Base-by-base conservation (phyloP, 2,888 invertebrate species). In the Netelia fuscicornis region DNA sequence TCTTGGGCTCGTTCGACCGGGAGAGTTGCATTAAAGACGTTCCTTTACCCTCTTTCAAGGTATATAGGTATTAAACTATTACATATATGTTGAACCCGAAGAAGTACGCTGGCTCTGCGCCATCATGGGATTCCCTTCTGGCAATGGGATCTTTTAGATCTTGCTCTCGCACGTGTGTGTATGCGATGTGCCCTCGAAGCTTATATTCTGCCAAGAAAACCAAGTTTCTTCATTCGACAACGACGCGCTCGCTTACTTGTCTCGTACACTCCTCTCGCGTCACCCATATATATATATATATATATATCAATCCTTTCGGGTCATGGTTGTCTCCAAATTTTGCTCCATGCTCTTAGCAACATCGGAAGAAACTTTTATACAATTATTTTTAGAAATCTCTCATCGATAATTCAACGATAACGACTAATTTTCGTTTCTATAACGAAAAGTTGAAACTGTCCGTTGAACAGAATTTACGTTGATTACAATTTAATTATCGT, bases 11-110 rank as follows among this genome's bases (percentile, higher is more conserved):
- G 85, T 85, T 71, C 70, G 68, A 72, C 76, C 74, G 76, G 83
- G 85, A 76, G 83, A 76, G 83, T 84, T 62, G 74, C 71, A 64
- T 74, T 56, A 70, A 83, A 81, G 80, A 83, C 76, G 80, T 82
- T 82, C 72, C 60, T 86, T 79, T 81, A 84, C 62, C 67, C 64
- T 84, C 89, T 17, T 62, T 65, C 71, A 64, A 23, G 44, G 23
- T 56, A 37, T 58, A 89, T 90, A 89, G 89, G 90, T 91, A 89
- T 91, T 83, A 75, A 13, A 62, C 42, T 65, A 71, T 70, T 54
- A 48, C 67, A 54, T 54, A 67, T 60, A 77, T 77, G 75, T 77
- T 88, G 54, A 67, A 72, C 65, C 72, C 87, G 89, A 86, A 88
- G 85, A 76, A 72, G 85, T 85, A 82, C 85, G 76, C 79, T 85